Conservation (phyloP, 2,797 vertebrate genomes). For the Garrulus glandarius region DNA sequence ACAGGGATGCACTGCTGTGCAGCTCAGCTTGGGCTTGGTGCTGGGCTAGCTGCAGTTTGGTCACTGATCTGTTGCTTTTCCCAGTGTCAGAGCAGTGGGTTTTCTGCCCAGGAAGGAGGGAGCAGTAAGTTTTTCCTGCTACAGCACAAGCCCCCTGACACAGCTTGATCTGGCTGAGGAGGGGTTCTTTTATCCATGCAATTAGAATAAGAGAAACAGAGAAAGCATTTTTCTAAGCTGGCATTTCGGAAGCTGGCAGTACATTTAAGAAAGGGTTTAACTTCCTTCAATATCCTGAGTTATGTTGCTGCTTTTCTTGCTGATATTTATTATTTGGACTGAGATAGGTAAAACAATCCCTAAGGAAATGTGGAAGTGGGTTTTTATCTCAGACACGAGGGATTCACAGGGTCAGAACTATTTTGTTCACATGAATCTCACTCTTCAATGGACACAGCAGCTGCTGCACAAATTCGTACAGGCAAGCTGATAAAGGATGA, state of each 20-base stretch:
- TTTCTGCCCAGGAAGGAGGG: background rate
- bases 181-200: constrained; percentile 2
- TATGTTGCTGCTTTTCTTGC: constrained; percentile 4
- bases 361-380: constrained; percentile 43
- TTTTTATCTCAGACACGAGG: constrained; percentile 37
- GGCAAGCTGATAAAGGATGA: constrained; percentile 65
- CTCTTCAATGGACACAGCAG: constrained; percentile 60
- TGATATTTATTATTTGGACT: constrained; percentile 36
- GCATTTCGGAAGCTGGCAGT: background rate
- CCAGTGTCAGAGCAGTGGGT: background rate
- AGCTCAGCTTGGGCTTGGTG: background rate
- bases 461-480: constrained; percentile 56
- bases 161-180: background rate
- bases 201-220: background rate
- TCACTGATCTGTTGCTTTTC: background rate
- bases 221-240: background rate
- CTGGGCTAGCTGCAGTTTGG: background rate
- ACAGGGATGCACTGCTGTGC: accelerated
- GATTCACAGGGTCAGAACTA: constrained; percentile 45
- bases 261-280: background rate
- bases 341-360: constrained; percentile 56
- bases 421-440: constrained; percentile 57
- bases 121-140: background rate
- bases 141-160: background rate
- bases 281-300: constrained; percentile 7